Percentiles rank a stretch among this genome's conserved stretches.
phyloP scores from a whole-genome alignment of 2,113 vertebrate species.

The Nesoenas mayeri region DNA sequence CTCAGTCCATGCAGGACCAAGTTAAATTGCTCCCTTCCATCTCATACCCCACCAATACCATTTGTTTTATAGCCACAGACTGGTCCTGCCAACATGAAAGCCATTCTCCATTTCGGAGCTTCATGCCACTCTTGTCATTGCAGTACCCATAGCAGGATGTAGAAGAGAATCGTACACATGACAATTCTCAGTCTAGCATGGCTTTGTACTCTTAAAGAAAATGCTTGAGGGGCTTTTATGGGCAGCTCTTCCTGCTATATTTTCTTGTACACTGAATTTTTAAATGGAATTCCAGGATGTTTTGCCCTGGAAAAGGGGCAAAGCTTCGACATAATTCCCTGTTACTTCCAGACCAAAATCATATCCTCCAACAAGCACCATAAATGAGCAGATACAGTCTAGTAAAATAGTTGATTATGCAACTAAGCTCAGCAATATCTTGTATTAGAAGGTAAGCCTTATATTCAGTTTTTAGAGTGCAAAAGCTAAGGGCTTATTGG shows the following conservation, averaged over 20 bases:
- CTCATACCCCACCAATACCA: background rate
- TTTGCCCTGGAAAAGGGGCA: background rate
- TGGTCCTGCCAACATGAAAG: background rate
- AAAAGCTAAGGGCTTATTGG: background rate
- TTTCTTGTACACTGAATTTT: background rate
- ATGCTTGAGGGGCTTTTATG: background rate
- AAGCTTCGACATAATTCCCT: background rate
- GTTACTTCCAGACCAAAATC: background rate
- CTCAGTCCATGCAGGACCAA: background rate
- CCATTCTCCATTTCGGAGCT: background rate
- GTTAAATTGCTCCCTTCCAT: background rate
- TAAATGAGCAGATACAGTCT: background rate
- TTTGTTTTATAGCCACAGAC: background rate
- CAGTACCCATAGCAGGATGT: background rate
- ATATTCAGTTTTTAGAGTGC: background rate
- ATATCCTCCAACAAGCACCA: background rate
- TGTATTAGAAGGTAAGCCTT: background rate
- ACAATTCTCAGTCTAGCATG: background rate
- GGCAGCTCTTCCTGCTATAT: background rate
- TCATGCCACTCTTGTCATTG: background rate
- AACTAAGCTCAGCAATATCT: background rate
- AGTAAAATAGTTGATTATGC: background rate
- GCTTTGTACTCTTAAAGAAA: background rate
- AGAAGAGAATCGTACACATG: background rate
- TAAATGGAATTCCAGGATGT: background rate